phyloP scores from a whole-genome alignment of 2,888 invertebrate species.

The Nomada fucata region DNA sequence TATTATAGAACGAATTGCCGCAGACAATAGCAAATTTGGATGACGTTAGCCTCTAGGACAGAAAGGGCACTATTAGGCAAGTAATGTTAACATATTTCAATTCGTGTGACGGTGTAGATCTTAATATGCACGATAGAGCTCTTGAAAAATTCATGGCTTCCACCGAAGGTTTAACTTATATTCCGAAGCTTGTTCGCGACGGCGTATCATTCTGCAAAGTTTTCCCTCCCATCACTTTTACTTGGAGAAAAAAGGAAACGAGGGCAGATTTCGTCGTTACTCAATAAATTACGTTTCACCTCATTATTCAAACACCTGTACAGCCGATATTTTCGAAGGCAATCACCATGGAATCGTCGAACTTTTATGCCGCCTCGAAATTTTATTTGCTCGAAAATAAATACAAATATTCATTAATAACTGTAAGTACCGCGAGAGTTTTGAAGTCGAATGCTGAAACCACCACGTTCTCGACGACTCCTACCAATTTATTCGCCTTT shows the following conservation, averaged over 20 bases:
- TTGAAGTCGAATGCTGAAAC: no score
- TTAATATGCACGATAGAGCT: neutral
- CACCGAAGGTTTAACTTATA: neutral
- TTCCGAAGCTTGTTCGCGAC: neutral
- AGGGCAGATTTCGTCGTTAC: neutral
- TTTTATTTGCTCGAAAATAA: neutral
- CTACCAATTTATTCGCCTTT: no score
- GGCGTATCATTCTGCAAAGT: neutral
- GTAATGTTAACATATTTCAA: constrained; percentile 1
- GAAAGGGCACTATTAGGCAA: neutral
- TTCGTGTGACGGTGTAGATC: neutral
- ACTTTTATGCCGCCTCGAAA: neutral
- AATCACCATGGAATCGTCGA: no score
- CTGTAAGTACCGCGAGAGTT: no score
- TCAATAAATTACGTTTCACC: no score
- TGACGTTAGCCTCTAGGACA: neutral
- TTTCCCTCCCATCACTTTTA: neutral
- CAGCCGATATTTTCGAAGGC: no score
- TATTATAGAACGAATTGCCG: neutral
- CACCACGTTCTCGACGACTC: no score
- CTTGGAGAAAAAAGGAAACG: neutral
- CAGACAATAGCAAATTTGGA: neutral
- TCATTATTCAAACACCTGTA: no score
- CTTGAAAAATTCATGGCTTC: constrained; percentile 1
- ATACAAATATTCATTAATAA: no score